These are phyloP conservation scores for Hemibagrus wyckioides DNA, from an alignment of 2,113 vertebrate genomes.

Conservation along the genomic window DNA sequence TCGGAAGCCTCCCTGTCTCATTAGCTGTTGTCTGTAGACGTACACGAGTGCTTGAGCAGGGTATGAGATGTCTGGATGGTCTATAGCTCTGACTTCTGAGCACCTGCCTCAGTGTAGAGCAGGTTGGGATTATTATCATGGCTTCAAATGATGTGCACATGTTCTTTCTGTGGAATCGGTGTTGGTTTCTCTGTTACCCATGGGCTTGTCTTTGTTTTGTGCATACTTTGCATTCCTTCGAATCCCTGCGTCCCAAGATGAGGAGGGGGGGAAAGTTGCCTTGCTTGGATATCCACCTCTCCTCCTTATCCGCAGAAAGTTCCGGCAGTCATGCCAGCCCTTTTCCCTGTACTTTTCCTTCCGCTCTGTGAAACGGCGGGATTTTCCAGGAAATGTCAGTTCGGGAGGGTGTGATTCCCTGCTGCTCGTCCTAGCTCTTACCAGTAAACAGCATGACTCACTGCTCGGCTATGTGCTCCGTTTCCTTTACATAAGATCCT, in stretches of 20 bases:
- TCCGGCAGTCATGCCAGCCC: constrained; percentile 62
- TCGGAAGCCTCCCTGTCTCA: constrained; percentile 12
- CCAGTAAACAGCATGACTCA: constrained; percentile 82
- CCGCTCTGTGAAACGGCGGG: constrained; percentile 72
- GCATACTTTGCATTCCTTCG: constrained; percentile 70
- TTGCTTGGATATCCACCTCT: constrained; percentile 60
- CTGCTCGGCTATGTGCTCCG: constrained; percentile 72
- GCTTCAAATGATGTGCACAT: not conserved
- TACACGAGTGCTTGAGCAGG: not conserved
- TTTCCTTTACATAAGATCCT: constrained; percentile 77
- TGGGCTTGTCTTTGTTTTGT: constrained; percentile 48
- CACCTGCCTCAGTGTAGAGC: not conserved
- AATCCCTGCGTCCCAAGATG: constrained; percentile 55
- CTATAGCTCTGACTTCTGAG: not conserved
- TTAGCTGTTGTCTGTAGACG: constrained; percentile 18
- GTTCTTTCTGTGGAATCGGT: constrained; percentile 12
- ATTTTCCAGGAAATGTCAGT: constrained; percentile 80
- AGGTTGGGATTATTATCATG: not conserved
- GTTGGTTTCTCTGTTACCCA: constrained; percentile 6
- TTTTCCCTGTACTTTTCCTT: constrained; percentile 77
- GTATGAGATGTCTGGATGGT: not conserved
- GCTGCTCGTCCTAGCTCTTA: constrained; percentile 70
- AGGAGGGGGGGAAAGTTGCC: constrained; percentile 52
- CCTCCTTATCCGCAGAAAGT: constrained; percentile 68
- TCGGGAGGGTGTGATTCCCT: constrained; percentile 77